Evolutionary conservation across 2,888 invertebrate genomes (phyloP).

Genomic region (Dynastes tityus): DNA sequence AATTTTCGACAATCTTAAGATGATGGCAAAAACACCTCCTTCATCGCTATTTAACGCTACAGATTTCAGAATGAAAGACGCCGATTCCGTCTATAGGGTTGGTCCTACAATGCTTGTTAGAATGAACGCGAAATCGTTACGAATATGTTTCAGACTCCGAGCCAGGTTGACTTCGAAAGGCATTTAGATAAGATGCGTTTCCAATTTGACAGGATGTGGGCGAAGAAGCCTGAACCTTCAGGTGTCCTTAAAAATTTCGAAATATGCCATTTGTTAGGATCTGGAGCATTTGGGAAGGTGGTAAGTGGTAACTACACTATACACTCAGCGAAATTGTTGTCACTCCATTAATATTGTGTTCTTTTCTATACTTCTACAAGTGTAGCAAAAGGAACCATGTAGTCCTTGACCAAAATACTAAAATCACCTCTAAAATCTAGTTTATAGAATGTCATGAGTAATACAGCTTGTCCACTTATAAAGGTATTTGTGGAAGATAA

Average conservation of each 20-base stretch:
- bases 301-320: slow-evolving; percentile 66
- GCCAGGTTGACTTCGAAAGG: slow-evolving; percentile 62
- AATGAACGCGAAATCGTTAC: neutral
- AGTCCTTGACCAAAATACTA: no score
- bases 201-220: slow-evolving; percentile 75
- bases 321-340: no score
- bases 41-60: neutral
- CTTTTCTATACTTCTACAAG: no score
- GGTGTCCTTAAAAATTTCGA: slow-evolving; percentile 76
- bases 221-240: slow-evolving; percentile 61
- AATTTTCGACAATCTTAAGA: neutral
- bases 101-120: neutral
- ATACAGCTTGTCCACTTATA: neutral
- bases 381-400: no score
- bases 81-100: neutral
- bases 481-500: neutral
- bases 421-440: no score
- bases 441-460: neutral
- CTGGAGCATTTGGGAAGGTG: slow-evolving; percentile 94
- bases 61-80: slow-evolving; percentile 12
- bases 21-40: neutral
- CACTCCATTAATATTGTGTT: no score
- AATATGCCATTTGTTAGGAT: slow-evolving; percentile 75
- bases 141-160: slow-evolving; percentile 28
- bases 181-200: slow-evolving; percentile 73